Base-by-base conservation (phyloP, 2,797 vertebrate genomes). In the Benthosema pterotum region DNA sequence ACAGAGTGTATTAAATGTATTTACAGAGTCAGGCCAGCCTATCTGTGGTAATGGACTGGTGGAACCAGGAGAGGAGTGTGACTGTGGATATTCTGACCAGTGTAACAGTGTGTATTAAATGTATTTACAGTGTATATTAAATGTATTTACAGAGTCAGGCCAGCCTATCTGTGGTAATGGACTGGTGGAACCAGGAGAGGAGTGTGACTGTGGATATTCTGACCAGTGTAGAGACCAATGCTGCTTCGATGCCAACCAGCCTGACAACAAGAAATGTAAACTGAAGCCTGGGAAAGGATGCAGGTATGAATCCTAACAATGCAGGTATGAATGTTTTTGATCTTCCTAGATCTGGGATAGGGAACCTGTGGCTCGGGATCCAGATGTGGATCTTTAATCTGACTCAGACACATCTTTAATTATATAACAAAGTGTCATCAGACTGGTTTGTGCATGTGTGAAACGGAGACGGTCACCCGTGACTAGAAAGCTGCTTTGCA, bases 151-250 rank as follows among this genome's bases (percentile, higher is more conserved):
- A 98, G 97, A 98, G 84, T 98, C 97, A 50, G 98, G 98, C 42
- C 96, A 99, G 77, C 98, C 98, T 52, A 99, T 99, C 82, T 99
- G 98, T 83, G 98, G 98, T 4, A 99, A 99, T 15, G 98, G 96
- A 13, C 89, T 99, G 83, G 98, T 99, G 47, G 98, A 99, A 79
- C 92, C 93, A n/a, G 97, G 96, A 17, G 98, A 99, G 75, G 88
- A 99, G 78, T 99, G 98, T 58, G 98, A 99, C 69, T 99, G 98
- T 65, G 98, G 98, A 18, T 99, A 99, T 86, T 97, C 92, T 4
- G 97, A 99, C 78, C 98, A 99, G 76, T 99, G 98, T 85, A 95
- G 89, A 73, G 98, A 99, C 58, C 89, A 91, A 2, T 99, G 98
- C 83, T 99, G 98, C 87, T 96, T 94, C 0, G 94, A 97, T 11